Evolutionary conservation across 2,888 invertebrate genomes (phyloP).

Genomic region (Drosophila quinaria): DNA sequence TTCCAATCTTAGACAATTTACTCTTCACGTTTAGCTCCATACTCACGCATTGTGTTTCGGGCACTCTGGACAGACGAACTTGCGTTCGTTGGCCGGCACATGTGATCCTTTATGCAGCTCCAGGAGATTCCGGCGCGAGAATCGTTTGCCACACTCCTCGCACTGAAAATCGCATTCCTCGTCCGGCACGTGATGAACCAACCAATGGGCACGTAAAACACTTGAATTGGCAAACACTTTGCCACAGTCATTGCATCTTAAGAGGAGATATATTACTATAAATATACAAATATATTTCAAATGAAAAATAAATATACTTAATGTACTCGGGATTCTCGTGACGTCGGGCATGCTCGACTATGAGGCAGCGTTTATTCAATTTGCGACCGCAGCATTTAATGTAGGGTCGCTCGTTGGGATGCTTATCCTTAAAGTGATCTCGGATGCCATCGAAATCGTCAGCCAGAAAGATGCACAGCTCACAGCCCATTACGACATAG

Average conservation of each 20-base stretch:
- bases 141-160: constrained; percentile 83
- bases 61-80: constrained; percentile 76
- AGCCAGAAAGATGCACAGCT: constrained; percentile 80
- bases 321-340: constrained; percentile 85
- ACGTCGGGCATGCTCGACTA: constrained; percentile 84
- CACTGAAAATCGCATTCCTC: constrained; percentile 83
- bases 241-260: constrained; percentile 83
- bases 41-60: constrained; percentile 78
- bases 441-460: constrained; percentile 81
- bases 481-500: constrained; percentile 84
- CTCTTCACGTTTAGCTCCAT: too few species aligned
- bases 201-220: constrained; percentile 82
- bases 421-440: constrained; percentile 82
- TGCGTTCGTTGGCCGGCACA: constrained; percentile 78
- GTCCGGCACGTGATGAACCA: constrained; percentile 82
- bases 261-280: neutral
- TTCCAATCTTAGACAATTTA: neutral
- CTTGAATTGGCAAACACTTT: constrained; percentile 84
- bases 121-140: constrained; percentile 81
- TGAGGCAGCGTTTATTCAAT: constrained; percentile 81
- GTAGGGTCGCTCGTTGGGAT: constrained; percentile 77
- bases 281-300: neutral
- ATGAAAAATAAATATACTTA: constrained; percentile 69
- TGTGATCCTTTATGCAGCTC: constrained; percentile 84
- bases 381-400: constrained; percentile 84